Percentiles rank a stretch among this genome's conserved stretches.
phyloP scores from a whole-genome alignment of 2,797 vertebrate genomes.

The Takifugu rubripes region DNA sequence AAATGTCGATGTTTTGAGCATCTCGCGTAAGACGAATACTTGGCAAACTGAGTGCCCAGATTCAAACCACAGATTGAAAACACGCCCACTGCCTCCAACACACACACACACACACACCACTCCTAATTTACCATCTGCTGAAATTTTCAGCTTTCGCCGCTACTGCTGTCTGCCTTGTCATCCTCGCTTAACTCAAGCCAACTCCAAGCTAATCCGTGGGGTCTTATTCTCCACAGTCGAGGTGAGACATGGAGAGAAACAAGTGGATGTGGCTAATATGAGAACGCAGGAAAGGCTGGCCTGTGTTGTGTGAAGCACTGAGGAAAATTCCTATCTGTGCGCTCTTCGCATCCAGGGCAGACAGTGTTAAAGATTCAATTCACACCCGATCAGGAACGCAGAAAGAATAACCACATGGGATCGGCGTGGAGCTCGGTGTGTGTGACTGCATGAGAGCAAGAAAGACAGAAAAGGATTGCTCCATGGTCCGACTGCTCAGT shows the following conservation, averaged over 20 bases:
- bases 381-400: conserved; percentile 37
- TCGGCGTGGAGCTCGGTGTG: conserved; percentile 16
- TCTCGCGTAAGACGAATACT: conserved; percentile 65
- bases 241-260: conserved; percentile 17
- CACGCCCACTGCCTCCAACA: conserved; percentile 13
- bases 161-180: conserved; percentile 29
- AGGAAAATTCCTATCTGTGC: conserved; percentile 45
- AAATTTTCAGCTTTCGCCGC: conserved; percentile 30
- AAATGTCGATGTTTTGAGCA: conserved; percentile 25
- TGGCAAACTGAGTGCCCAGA: conserved; percentile 47
- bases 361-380: conserved; percentile 46
- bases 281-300: conserved; percentile 13
- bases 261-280: conserved; percentile 6
- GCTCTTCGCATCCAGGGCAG: conserved; percentile 48
- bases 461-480: conserved; percentile 34
- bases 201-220: neutral
- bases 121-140: conserved; percentile 35
- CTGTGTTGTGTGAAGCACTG: conserved; percentile 41
- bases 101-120: conserved; percentile 9
- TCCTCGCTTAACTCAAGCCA: conserved; percentile 39
- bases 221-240: conserved; percentile 43
- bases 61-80: conserved; percentile 47
- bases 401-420: conserved; percentile 22
- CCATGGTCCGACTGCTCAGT: conserved; percentile 64
- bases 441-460: conserved; percentile 46